Base-by-base conservation (phyloP, 64 coral and sea anemone species). In the Actinia tenebrosa region DNA sequence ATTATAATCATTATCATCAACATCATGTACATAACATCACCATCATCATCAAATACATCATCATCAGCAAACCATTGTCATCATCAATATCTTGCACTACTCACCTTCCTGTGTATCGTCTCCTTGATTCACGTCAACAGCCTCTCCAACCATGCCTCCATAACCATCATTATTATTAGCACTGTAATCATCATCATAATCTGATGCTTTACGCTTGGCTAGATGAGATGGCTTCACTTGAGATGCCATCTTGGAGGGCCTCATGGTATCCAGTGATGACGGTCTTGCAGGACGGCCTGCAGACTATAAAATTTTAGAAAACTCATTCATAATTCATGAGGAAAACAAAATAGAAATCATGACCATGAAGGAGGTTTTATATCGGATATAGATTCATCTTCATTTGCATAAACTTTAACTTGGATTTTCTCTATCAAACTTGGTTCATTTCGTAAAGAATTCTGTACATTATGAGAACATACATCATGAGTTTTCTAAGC, bases 101-200 rank as follows among this genome's bases (percentile, higher is more conserved):
- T 75, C 13, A 84, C 88, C 88, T 89, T 77, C 80, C 60, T 89
- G 88, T 45, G 84, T 37, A 45, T 64, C 62, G 0, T 53, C 37
- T 58, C 56, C 56, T 44, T 89, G 79, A 71, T 89, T 61, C 15
- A 89, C 23, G 19, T 84, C 80, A 18, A 60, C 78, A 84, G 61
- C 80, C 45, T 91, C 93, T 30, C 93, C 89, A 15, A 95, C 45
- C 86, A 95, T 79, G 7, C 93, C 93, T 61, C 93, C 86, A 78
- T 95, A 95, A 15, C 16, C 50, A 83, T 63, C 61, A 53, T 44
- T 45, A 63, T 23, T 14, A 64, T 44, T 59, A 25, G 26, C 22
- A 42, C 11, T 83, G 37, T 79, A 79, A 79, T 79, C 79, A 80
- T 50, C 44, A 50, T 80, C 79, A 50, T 50, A 10, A 50, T 53